Conservation (phyloP, 1,140 invertebrate species). For the Leptinotarsa undecemlineata region DNA sequence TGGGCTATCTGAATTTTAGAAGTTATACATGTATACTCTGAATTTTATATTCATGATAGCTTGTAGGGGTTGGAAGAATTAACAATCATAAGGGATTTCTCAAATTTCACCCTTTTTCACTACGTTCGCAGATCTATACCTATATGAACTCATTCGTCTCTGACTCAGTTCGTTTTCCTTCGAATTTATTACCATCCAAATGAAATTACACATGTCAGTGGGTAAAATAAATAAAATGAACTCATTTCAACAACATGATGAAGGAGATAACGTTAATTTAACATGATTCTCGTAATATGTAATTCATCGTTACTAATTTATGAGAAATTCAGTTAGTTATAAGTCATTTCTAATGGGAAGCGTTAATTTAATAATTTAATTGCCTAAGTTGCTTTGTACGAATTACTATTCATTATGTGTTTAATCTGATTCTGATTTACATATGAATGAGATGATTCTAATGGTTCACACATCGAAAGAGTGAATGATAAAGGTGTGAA, state of each 20-base stretch:
- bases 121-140: neutral
- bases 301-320: slow-evolving; percentile 36
- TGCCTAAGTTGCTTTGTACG: slow-evolving; percentile 13
- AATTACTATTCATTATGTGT: slow-evolving; percentile 24
- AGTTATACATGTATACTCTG: too few species aligned
- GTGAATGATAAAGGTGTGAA: neutral
- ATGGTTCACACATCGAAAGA: slow-evolving; percentile 24
- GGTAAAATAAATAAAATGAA: slow-evolving; percentile 33
- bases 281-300: slow-evolving; percentile 30
- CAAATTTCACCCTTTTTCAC: neutral
- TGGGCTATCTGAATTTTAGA: too few species aligned
- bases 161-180: slow-evolving; percentile 7
- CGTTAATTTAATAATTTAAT: slow-evolving; percentile 34
- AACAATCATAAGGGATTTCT: too few species aligned
- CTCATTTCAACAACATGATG: slow-evolving; percentile 27
- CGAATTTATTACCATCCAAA: slow-evolving; percentile 35
- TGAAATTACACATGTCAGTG: slow-evolving; percentile 37
- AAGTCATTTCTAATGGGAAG: slow-evolving; percentile 29
- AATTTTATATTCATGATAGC: too few species aligned
- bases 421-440: slow-evolving; percentile 24
- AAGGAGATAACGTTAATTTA: slow-evolving; percentile 24
- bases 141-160: neutral
- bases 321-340: slow-evolving; percentile 30
- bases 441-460: slow-evolving; percentile 17
- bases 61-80: too few species aligned